A percentile compares a stretch with the other conserved stretches of the same genome.
phyloP scores from a whole-genome alignment of 2,797 vertebrate species.

The Hyperoplus lanceolatus region DNA sequence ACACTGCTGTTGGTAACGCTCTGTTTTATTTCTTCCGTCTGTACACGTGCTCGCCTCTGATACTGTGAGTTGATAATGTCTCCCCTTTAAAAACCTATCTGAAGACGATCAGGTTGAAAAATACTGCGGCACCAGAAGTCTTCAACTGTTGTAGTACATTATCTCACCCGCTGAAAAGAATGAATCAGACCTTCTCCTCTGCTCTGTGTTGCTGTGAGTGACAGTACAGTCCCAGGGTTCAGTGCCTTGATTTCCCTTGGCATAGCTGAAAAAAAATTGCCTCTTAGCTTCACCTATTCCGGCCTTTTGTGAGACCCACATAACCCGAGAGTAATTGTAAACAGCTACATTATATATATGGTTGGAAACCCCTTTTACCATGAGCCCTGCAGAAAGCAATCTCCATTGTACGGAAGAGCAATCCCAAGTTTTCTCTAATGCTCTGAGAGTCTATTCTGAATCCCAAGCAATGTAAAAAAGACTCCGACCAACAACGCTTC shows the following conservation, averaged over 20 bases:
- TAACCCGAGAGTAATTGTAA: conserved; percentile 77
- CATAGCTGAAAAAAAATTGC: conserved; percentile 10
- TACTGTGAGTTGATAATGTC: conserved; percentile 35
- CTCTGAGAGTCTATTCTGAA: neutral
- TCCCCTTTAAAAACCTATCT: conserved; percentile 22
- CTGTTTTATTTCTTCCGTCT: conserved; percentile 29
- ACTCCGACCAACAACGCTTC: neutral
- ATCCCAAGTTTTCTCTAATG: conserved; percentile 17
- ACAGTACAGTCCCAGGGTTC: conserved; percentile 20
- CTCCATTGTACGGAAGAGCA: conserved; percentile 51
- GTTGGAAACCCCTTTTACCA: conserved; percentile 50
- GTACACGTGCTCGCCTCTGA: conserved; percentile 37
- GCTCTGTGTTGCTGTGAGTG: conserved; percentile 38
- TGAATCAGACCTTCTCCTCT: conserved; percentile 49
- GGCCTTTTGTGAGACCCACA: conserved; percentile 50
- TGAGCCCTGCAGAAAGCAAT: conserved; percentile 58
- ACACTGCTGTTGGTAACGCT: conserved; percentile 26
- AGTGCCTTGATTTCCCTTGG: conserved; percentile 47
- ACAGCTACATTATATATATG: conserved; percentile 76
- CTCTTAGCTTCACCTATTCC: conserved; percentile 39
- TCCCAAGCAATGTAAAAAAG: neutral
- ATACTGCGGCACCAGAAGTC: conserved; percentile 32
- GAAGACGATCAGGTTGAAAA: conserved; percentile 30
- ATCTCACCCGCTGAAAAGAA: conserved; percentile 27
- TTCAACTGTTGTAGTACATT: conserved; percentile 20